Percentiles rank a stretch among this genome's conserved stretches.
Conservation (phyloP, 2,113 vertebrate species). For the Oryzias javanicus region DNA sequence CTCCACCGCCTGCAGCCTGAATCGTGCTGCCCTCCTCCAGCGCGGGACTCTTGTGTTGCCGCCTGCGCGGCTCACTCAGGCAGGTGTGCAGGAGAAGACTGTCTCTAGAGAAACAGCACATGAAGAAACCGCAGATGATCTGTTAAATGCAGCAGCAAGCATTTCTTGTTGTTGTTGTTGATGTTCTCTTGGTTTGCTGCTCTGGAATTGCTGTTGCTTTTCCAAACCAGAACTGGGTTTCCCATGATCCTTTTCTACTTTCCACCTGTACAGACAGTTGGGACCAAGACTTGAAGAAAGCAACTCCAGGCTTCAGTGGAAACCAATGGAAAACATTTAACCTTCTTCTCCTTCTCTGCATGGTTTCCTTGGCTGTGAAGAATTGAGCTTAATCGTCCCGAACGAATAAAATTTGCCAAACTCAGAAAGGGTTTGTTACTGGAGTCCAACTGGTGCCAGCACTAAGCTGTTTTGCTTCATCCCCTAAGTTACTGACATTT, state of each 20-base stretch:
- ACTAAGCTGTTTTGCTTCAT: background rate
- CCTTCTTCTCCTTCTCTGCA: background rate
- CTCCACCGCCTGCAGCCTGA: conserved; percentile 37
- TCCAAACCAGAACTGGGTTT: too few relatives aligned
- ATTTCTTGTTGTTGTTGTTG: too few relatives aligned
- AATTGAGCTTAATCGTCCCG: background rate
- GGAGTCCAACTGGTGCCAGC: background rate
- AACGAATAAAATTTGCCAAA: background rate
- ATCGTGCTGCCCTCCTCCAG: conserved; percentile 54
- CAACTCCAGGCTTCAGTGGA: background rate
- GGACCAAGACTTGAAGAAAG: background rate
- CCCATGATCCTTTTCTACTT: too few relatives aligned
- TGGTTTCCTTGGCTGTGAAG: background rate
- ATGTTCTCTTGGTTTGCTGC: too few relatives aligned
- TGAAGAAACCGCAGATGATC: too few relatives aligned
- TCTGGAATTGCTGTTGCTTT: too few relatives aligned
- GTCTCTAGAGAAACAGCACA: too few relatives aligned
- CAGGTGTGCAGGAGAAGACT: background rate
- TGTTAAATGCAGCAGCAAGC: too few relatives aligned
- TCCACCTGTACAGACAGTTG: background rate
- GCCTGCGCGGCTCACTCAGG: too few relatives aligned
- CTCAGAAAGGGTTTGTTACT: background rate
- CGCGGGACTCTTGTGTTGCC: conserved; percentile 27
- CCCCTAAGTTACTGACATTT: background rate
- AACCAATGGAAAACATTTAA: background rate